Evolutionary conservation across 1,140 invertebrate species (phyloP), one percentile per base, ranked within the genome.

Genomic region (Zeugodacus cucurbitae): DNA sequence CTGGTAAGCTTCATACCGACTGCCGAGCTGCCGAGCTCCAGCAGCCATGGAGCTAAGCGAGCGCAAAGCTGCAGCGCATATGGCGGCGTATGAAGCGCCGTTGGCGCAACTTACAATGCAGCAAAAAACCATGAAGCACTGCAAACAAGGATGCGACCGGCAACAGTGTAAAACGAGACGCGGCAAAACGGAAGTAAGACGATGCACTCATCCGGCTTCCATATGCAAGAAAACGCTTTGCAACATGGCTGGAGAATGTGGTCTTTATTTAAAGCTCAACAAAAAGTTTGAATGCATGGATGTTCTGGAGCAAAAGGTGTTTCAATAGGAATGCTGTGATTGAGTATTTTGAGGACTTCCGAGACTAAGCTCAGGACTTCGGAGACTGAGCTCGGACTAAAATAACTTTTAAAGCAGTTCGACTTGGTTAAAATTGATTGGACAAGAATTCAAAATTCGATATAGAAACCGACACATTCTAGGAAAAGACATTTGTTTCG

Each of bases 201-300:
- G 41, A 82, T 48, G 34, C n/a, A 82, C 41, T 82, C 74, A 82
- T 82, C 74, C 74, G 74, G 41, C 41, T 82, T 82, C n/a, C 74
- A 82, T 54, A 82, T 82, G 74, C 74, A 82, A 82, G 74, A 82
- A 82, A 82, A 48, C 41, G 41, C 26, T 82, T 82, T 41, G 34
- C 41, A 82, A 17, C 74, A 82, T 54, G 37, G 41, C 74, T 26
- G 41, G 22, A 82, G 22, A 82, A 82, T 82, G 41, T 82, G 37
- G 44, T 82, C 48, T 82, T 82, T 82, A 82, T 29, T 82, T 82
- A 48, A 44, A 29, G 44, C 22, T 48, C 74, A 48, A 26, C 44
- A 48, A 29, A 48, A 48, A 48, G 32, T 74, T n/a, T n/a, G 29
- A 5, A 20, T 29, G 37, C 70, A 22, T 74, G 11, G 0, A 6